phyloP scores from a whole-genome alignment of 2,888 invertebrate genomes.

The Corythucha ciliata region DNA sequence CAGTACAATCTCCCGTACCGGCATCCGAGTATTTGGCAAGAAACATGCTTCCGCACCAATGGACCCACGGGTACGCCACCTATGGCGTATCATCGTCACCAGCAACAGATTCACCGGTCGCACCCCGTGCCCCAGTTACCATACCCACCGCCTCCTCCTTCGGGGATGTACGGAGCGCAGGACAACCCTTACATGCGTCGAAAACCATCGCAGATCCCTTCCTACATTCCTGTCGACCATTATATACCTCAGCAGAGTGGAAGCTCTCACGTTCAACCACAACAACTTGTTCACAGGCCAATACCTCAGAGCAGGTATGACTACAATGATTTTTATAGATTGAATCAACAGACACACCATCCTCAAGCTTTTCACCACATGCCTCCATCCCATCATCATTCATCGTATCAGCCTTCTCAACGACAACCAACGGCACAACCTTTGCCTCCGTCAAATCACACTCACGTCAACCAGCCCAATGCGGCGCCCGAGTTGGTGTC shows the following conservation, averaged over 20 bases:
- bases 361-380: no score
- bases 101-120: no score
- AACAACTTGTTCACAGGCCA: constrained; percentile 15
- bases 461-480: no score
- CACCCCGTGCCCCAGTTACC: no score
- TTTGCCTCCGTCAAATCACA: constrained; percentile 10
- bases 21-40: constrained; percentile 15
- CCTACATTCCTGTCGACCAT: constrained; percentile 15
- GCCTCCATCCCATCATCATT: no score
- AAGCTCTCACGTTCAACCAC: constrained; percentile 11
- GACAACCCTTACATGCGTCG: constrained; percentile 13
- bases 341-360: no score
- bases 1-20: constrained; percentile 10
- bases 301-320: constrained; percentile 21
- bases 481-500: no score
- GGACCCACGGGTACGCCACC: no score
- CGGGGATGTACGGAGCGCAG: no score
- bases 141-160: constrained; percentile 6
- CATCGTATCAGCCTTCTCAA: no score
- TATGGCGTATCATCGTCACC: background rate
- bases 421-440: constrained; percentile 12
- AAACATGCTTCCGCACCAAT: constrained; percentile 14
- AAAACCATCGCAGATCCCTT: constrained; percentile 3
- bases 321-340: constrained; percentile 18
- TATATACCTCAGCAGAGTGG: constrained; percentile 14